Evolutionary conservation across 2,797 vertebrate genomes (phyloP), one percentile per base, ranked within the genome.

Genomic region (Varecia variegata): DNA sequence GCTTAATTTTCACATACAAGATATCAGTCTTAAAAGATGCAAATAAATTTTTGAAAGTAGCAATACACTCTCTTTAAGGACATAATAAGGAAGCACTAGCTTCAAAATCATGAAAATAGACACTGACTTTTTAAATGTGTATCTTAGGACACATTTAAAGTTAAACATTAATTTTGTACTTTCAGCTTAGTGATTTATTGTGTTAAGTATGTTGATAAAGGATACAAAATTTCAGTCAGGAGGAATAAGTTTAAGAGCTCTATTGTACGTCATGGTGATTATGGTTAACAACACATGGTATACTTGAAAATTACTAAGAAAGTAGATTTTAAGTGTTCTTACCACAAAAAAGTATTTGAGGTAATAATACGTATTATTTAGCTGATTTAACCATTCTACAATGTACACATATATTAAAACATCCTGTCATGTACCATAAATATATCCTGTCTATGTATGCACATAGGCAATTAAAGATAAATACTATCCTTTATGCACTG

Each of bases 61-160:
- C 17, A 79, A 54, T 91, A 32, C 27, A 74, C 25, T 90, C 81
- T 83, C 54, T 88, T 89, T 88, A 88, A 56, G 23, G 10, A 71
- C 23, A 21, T n/a, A 50, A 35, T 62, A 70, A 62, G 88, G 56
- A 80, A 89, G 3, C 13, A 62, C 20, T 68, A 40, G 23, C 5
- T 93, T 95, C 60, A 85, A 85, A 81, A 62, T 32, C 70, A 84
- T 77, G n/a, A 85, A 60, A 82, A 96, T 52, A 70, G 38, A 30
- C 71, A 21, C 43, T 45, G 27, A 2, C 38, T 92, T 83, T 92
- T 87, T n/a, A 81, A 70, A 77, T 38, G 54, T 65, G 2, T 40
- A 30, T 38, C 52, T 89, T 96, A 76, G 90, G 77, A 40, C 32
- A 70, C 32, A 65, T n/a, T 27, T 23, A 56, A n/a, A 84, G 35